Percentiles rank a stretch among this genome's conserved stretches.
Conservation (phyloP, 1,140 invertebrate genomes). For the Heliconius congener region DNA sequence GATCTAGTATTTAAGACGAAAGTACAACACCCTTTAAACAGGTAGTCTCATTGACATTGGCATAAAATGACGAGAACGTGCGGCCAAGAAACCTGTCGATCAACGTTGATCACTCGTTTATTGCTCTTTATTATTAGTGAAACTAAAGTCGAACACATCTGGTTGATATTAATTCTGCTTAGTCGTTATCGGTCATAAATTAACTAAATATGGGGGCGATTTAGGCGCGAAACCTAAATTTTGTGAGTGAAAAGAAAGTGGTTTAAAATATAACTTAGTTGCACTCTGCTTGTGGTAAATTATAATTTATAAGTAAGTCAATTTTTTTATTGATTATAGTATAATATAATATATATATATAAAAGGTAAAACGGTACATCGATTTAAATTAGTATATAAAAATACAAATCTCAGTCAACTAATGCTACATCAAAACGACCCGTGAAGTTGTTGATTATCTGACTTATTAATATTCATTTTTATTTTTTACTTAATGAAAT, state of each 20-base stretch:
- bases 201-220: slow-evolving; percentile 33
- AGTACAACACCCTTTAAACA: slow-evolving; percentile 40
- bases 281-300: not conserved
- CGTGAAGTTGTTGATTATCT: slow-evolving; percentile 6
- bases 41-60: slow-evolving; percentile 53
- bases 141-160: slow-evolving; percentile 37
- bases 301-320: slow-evolving; percentile 1
- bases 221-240: slow-evolving; percentile 30
- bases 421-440: slow-evolving; percentile 26
- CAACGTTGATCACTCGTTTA: slow-evolving; percentile 43
- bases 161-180: slow-evolving; percentile 26
- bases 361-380: not conserved
- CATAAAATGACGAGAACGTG: slow-evolving; percentile 40
- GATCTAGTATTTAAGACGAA: slow-evolving; percentile 23
- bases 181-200: slow-evolving; percentile 28
- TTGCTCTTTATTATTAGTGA: slow-evolving; percentile 38
- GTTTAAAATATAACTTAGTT: slow-evolving; percentile 8
- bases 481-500: slow-evolving; percentile 25
- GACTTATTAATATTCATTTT: slow-evolving; percentile 19
- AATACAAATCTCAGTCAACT: slow-evolving; percentile 16
- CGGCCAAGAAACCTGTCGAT: slow-evolving; percentile 47
- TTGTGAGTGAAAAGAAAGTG: slow-evolving; percentile 24
- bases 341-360: not conserved
- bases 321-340: not conserved
- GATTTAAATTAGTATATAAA: slow-evolving; percentile 13